Percentiles rank a stretch among this genome's conserved stretches.
These are phyloP conservation scores for Phenganax stokvisi DNA, from an alignment of 92 coral and sea anemone species.

Conservation along the genomic window DNA sequence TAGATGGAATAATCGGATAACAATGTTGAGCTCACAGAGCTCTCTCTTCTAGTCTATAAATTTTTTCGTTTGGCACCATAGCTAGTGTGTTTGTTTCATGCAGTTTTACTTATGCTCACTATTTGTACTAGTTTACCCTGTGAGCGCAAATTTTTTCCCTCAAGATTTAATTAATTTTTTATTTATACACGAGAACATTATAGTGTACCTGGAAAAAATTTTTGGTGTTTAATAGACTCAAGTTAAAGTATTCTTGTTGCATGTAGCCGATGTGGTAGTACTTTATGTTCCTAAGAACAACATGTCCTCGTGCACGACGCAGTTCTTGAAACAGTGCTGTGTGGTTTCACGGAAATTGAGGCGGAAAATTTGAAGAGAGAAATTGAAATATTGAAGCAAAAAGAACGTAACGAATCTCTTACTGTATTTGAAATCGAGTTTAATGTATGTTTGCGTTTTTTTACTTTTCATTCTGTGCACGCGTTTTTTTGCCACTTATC, in stretches of 20 bases:
- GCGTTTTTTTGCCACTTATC: background rate
- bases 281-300: constrained; percentile 53
- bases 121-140: background rate
- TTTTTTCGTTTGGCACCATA: no score
- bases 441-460: background rate
- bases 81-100: no score
- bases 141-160: no score
- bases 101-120: no score
- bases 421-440: constrained; percentile 16
- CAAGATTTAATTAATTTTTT: background rate
- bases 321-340: constrained; percentile 72
- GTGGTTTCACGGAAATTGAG: constrained; percentile 85
- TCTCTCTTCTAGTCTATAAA: no score
- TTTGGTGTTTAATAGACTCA: background rate
- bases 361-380: constrained; percentile 62
- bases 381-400: constrained; percentile 69
- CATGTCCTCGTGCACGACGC: constrained; percentile 88
- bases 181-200: background rate
- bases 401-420: constrained; percentile 44
- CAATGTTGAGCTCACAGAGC: no score
- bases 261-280: no score
- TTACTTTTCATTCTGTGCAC: background rate
- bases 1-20: no score
- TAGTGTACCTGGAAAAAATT: background rate
- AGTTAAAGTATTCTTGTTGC: background rate